Conservation (phyloP, 2,888 invertebrate genomes). For the Campopleginae sp. region DNA sequence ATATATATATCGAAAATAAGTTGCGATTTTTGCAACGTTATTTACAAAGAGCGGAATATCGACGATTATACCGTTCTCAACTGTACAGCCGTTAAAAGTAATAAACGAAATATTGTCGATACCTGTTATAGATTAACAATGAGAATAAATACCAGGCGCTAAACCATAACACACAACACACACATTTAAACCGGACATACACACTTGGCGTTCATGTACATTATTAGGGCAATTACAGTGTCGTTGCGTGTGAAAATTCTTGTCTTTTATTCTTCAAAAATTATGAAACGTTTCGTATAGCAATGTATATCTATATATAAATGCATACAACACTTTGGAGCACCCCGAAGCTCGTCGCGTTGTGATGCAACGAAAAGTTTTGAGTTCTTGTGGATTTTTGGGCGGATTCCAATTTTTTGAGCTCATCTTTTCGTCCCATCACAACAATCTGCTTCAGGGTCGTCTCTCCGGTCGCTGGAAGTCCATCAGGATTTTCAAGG, state of each 20-base stretch:
- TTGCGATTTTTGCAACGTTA: slow-evolving; percentile 80
- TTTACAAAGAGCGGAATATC: slow-evolving; percentile 71
- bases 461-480: neutral
- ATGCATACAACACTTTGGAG: neutral
- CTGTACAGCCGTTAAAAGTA: slow-evolving; percentile 80
- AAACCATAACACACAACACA: too few species aligned
- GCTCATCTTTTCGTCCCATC: too few species aligned
- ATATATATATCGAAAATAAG: slow-evolving; percentile 64
- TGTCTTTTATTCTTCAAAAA: slow-evolving; percentile 56
- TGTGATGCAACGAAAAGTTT: too few species aligned
- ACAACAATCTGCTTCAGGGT: too few species aligned
- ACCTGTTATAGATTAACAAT: slow-evolving; percentile 76
- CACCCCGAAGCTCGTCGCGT: too few species aligned
- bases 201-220: slow-evolving; percentile 78
- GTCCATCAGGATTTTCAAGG: slow-evolving; percentile 79
- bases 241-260: slow-evolving; percentile 80
- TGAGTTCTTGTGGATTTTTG: too few species aligned
- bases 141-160: slow-evolving; percentile 28
- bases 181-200: slow-evolving; percentile 23
- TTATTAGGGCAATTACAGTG: slow-evolving; percentile 82
- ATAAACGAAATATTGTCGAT: slow-evolving; percentile 79
- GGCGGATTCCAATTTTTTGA: too few species aligned
- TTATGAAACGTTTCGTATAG: slow-evolving; percentile 27
- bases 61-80: slow-evolving; percentile 65
- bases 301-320: neutral